These are phyloP conservation scores for Hydriomena furcata DNA, from an alignment of 2,888 invertebrate genomes.

Conservation along the genomic window DNA sequence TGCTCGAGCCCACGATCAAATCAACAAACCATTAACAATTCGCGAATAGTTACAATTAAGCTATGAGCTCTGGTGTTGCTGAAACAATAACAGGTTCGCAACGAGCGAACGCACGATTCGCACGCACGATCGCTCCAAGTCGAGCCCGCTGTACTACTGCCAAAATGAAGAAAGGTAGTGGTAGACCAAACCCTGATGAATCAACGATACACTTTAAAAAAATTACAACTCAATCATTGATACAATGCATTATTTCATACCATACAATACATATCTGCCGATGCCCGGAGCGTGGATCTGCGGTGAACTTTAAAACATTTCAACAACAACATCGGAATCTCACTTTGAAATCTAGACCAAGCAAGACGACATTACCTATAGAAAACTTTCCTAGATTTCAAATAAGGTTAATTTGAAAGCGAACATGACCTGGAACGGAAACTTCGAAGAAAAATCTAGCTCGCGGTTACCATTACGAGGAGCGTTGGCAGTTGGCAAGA, in stretches of 20 bases:
- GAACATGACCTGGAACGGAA: conserved; percentile 24
- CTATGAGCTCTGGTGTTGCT: conserved; percentile 8
- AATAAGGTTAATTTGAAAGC: conserved; percentile 29
- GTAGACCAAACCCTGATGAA: conserved; percentile 4
- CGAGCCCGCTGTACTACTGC: conserved; percentile 52
- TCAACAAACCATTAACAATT: background rate
- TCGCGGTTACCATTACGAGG: conserved; percentile 17
- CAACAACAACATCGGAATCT: conserved; percentile 13
- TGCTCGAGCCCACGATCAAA: background rate
- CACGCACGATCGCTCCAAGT: conserved; percentile 60
- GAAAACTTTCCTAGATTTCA: conserved; percentile 19
- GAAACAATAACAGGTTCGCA: conserved; percentile 27
- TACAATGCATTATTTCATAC: background rate
- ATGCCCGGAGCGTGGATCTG: too few species aligned
- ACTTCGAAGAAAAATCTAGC: conserved; percentile 26
- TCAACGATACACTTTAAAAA: background rate
- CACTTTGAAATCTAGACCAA: conserved; percentile 21
- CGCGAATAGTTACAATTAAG: conserved; percentile 12
- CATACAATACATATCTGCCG: background rate
- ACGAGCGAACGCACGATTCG: conserved; percentile 46
- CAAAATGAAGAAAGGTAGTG: conserved; percentile 39
- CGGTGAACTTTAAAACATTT: background rate
- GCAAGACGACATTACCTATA: conserved; percentile 18
- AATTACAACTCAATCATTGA: conserved; percentile 1
- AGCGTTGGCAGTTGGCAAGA: conserved; percentile 10